phyloP scores from a whole-genome alignment of 2,797 vertebrate species.

The Cuculus canorus region DNA sequence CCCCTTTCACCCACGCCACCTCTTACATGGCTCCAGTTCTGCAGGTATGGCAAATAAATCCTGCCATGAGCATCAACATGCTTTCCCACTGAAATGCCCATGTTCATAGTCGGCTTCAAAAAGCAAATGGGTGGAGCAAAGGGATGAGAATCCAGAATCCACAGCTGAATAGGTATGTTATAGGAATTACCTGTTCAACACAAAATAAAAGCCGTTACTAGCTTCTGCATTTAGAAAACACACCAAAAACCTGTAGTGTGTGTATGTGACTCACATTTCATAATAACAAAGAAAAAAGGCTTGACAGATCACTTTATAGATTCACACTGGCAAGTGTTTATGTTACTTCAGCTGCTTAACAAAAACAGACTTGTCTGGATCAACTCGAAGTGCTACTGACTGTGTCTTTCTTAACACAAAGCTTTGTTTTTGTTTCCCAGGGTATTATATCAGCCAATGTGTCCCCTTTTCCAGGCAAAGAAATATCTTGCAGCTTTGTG shows the following conservation, averaged over 20 bases:
- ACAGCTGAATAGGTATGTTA: constrained; percentile 91
- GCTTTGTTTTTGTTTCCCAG: not conserved
- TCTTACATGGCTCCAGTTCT: constrained; percentile 94
- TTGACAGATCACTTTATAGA: not conserved
- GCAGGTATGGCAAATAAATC: constrained; percentile 89
- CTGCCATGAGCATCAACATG: constrained; percentile 90
- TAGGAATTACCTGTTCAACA: constrained; percentile 85
- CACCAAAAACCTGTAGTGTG: fast-evolving
- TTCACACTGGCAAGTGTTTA: not conserved
- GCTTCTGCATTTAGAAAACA: not conserved
- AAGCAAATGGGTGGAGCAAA: constrained; percentile 95
- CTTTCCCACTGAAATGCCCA: constrained; percentile 91
- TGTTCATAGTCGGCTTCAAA: constrained; percentile 88
- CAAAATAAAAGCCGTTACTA: constrained; percentile 33
- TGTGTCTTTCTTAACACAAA: not conserved
- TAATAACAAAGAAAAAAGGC: not conserved
- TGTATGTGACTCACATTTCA: not conserved
- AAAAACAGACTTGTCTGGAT: not conserved
- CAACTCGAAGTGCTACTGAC: not conserved
- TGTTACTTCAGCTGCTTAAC: not conserved
- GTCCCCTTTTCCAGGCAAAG: not conserved
- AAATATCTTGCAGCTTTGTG: not conserved
- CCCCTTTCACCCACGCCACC: not conserved
- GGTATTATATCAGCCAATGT: fast-evolving
- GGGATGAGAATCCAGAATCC: constrained; percentile 96